Evolutionary conservation across 2,113 vertebrate species (phyloP), one percentile per base, ranked within the genome.

Genomic region (Rhadina sibilatrix): DNA sequence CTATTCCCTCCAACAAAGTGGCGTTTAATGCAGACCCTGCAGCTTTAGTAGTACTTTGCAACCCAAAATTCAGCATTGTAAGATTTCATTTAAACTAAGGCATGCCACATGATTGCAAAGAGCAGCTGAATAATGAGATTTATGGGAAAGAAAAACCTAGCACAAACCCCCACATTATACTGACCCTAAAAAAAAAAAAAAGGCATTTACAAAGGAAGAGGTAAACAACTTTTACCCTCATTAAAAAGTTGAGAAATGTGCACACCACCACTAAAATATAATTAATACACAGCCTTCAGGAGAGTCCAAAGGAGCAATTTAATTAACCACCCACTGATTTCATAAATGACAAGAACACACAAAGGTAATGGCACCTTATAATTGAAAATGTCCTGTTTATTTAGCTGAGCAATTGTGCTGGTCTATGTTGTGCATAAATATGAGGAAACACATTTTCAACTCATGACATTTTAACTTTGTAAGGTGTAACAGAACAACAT

Each of bases 321-420:
- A 95, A 97, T 96, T 97, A 96, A 96, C 92, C 90, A 90, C 94
- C 92, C 3, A 14, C 76, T 92, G 95, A 92, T 97, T 95, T 89
- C 76, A 89, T 87, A 94, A 96, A 87, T 95, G 94, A 95, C 92
- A 96, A 89, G 94, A 95, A 92, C 68, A 81, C 90, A 93, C 93
- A 96, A 92, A 96, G 86, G 93, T 94, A 97, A 94, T 52, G 60
- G 94, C 95, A 97, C 88, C 80, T 93, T 95, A 42, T 93, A 96
- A 95, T 97, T 93, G 92, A 92, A 97, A 95, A 90, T 87, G 92
- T 89, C 91, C 93, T 80, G 76, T 90, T 96, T 90, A 70, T 81
- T 96, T 94, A 96, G 94, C 83, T 83, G 60, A 93, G 93, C 71
- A 81, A 90, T 77, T 74, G 87, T 74, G 64, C 52, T 77, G n/a